phyloP scores from a whole-genome alignment of 2,797 vertebrate species.

The Acanthiza pusilla region DNA sequence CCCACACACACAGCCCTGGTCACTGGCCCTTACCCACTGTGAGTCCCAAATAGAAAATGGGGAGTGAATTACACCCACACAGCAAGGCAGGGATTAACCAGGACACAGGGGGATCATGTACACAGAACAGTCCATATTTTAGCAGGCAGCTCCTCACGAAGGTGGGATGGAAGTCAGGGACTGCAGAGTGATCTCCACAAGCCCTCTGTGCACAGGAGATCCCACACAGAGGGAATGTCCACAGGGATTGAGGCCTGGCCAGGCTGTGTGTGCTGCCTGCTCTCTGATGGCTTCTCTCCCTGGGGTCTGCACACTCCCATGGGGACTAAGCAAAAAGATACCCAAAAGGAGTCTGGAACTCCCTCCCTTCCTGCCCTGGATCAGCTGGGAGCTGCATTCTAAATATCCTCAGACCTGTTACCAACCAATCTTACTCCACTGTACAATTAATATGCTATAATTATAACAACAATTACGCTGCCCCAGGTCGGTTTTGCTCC shows the following conservation, averaged over 20 bases:
- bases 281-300: not conserved
- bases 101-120: not conserved
- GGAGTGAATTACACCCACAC: not conserved
- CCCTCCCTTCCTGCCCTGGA: not conserved
- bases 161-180: not conserved
- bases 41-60: rapidly evolving
- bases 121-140: not conserved
- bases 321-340: not conserved
- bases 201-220: not conserved
- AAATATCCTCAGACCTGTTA: not conserved
- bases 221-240: rapidly evolving
- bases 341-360: not conserved
- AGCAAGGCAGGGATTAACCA: not conserved
- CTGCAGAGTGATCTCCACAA: not conserved
- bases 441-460: not conserved
- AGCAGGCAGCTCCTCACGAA: not conserved
- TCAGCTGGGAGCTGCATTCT: not conserved
- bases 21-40: rapidly evolving
- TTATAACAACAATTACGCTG: not conserved
- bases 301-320: not conserved
- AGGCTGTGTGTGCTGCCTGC: not conserved
- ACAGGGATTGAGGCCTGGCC: rapidly evolving
- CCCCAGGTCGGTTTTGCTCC: not conserved
- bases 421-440: not conserved
- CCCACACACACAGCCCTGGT: rapidly evolving